Conservation (phyloP, 2,797 vertebrate genomes). For the Danio albolineatus region DNA sequence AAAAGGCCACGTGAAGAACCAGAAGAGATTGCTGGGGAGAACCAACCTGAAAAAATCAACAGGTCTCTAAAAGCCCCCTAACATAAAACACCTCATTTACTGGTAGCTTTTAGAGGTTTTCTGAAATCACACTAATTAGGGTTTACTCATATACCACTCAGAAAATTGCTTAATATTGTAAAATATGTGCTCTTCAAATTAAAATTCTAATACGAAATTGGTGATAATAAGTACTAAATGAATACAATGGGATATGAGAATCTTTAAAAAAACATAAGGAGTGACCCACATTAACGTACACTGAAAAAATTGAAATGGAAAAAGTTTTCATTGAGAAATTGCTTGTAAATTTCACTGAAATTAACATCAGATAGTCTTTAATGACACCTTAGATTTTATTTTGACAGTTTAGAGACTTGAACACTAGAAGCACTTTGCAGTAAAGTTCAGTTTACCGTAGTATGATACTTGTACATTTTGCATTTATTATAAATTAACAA, state of each 20-base stretch:
- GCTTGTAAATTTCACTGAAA: too few relatives aligned
- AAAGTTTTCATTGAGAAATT: too few relatives aligned
- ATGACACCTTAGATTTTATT: too few relatives aligned
- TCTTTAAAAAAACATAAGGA: too few relatives aligned
- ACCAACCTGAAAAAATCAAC: constrained; percentile 58
- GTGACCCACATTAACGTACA: neutral
- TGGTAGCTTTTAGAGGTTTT: neutral
- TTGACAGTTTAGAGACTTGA: too few relatives aligned
- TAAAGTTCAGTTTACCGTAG: too few relatives aligned
- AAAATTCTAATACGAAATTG: neutral
- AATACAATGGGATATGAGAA: neutral
- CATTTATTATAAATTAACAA: neutral
- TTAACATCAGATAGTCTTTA: too few relatives aligned
- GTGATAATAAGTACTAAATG: neutral
- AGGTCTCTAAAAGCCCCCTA: constrained; percentile 52
- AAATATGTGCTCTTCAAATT: constrained; percentile 4
- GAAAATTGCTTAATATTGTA: neutral
- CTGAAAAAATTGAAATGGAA: too few relatives aligned
- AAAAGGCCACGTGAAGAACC: constrained; percentile 59
- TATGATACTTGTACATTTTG: too few relatives aligned
- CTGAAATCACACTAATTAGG: neutral
- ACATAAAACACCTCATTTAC: neutral
- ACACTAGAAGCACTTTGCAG: neutral
- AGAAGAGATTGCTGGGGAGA: constrained; percentile 22
- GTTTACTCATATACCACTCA: neutral